Evolutionary conservation across 2,797 vertebrate genomes (phyloP), one percentile per base, ranked within the genome.

Genomic region (Nyctalus aviator): DNA sequence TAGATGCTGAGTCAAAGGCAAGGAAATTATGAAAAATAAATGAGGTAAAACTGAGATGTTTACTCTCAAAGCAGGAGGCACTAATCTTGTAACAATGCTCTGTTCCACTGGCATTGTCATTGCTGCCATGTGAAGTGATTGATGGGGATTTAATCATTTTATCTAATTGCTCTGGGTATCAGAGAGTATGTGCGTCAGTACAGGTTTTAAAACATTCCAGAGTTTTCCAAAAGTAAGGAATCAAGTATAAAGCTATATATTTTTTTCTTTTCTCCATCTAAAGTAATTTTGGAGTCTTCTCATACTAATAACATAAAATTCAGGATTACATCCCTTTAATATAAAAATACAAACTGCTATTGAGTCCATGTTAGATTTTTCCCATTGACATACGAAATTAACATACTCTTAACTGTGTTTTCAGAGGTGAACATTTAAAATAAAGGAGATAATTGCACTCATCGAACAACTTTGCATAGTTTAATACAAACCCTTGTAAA

Each of bases 1-100:
- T 96, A 97, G 97, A 97, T 97, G 97, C 97, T 97, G 98, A 97
- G 97, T 97, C 76, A 98, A 98, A 98, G 95, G 95, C 92, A 98
- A 96, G 83, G 93, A 97, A 97, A 94, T 98, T 97, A 97, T 94
- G 95, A 97, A 98, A 98, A 97, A 98, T 95, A 98, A 98, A 98
- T 97, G 98, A 98, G 95, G 91, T 97, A 94, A 96, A 97, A 94
- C 96, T 95, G 93, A 97, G 95, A 98, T 98, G 96, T 98, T 98
- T 97, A 96, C 93, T 98, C 96, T 98, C 97, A 97, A 97, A 98
- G 96, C 85, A 1, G 94, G 96, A 98, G 90, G 95, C 96, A 97
- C 97, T 98, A 97, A 98, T 98, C 97, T 97, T 97, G 94, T 97
- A 97, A 97, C 88, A 95, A 93, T 88, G 95, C 53, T 98, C 94